A percentile compares a stretch with the other conserved stretches of the same genome.
Conservation (phyloP, 2,888 invertebrate genomes). For the Unio pictorum region DNA sequence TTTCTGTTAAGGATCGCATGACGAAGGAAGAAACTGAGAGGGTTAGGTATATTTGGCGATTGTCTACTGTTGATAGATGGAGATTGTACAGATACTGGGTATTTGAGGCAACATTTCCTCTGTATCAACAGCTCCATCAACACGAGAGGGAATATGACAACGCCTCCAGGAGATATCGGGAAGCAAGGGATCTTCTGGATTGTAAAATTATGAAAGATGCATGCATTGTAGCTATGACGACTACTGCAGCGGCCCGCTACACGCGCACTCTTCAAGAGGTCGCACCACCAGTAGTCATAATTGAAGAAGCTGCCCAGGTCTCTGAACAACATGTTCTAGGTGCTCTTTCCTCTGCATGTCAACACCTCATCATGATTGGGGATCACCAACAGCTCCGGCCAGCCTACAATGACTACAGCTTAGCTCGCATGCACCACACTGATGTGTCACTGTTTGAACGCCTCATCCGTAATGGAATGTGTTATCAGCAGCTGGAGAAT, state of each 20-base stretch:
- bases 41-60: conserved; percentile 51
- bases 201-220: conserved; percentile 54
- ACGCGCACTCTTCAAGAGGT: conserved; percentile 60
- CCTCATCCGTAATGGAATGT: conserved; percentile 80
- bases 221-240: conserved; percentile 68
- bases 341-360: conserved; percentile 80
- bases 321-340: conserved; percentile 87
- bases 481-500: conserved; percentile 76
- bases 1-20: conserved; percentile 20
- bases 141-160: conserved; percentile 45
- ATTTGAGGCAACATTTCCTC: conserved; percentile 12
- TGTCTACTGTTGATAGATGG: conserved; percentile 69
- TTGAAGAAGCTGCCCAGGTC: conserved; percentile 93
- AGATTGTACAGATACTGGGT: conserved; percentile 70
- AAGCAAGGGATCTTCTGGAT: conserved; percentile 55
- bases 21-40: conserved; percentile 34
- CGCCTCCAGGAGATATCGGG: conserved; percentile 38
- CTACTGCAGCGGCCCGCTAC: conserved; percentile 68
- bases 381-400: conserved; percentile 89
- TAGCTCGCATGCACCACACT: conserved; percentile 79
- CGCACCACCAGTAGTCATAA: conserved; percentile 72
- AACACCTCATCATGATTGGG: conserved; percentile 87
- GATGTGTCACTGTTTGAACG: conserved; percentile 88
- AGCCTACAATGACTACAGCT: conserved; percentile 79
- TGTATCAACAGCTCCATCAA: conserved; percentile 36